These are phyloP conservation scores for Lepilemur ruficaudatus DNA, from an alignment of 2,797 vertebrate genomes.

Conservation along the genomic window DNA sequence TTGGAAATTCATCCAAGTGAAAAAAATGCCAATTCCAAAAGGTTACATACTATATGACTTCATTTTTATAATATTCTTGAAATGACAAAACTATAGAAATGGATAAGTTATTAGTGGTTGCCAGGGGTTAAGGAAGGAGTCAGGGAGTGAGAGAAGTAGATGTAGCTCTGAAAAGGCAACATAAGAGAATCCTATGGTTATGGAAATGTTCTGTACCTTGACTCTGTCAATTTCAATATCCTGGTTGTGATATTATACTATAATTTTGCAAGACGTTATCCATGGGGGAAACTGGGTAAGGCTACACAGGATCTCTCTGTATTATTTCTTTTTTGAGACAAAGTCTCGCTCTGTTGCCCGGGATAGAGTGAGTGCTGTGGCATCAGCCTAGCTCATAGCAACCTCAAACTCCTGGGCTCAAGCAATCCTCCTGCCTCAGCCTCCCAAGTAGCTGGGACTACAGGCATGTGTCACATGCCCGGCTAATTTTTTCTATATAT, in stretches of 20 bases:
- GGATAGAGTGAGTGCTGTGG: too few relatives aligned
- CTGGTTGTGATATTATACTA: neutral
- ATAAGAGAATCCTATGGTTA: neutral
- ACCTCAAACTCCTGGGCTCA: too few relatives aligned
- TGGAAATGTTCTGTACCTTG: neutral
- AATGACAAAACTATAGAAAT: neutral
- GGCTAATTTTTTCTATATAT: too few relatives aligned
- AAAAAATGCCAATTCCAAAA: neutral
- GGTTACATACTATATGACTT: neutral
- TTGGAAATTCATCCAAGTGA: too few relatives aligned
- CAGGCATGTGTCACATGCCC: too few relatives aligned
- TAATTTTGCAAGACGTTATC: neutral
- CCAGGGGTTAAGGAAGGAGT: neutral
- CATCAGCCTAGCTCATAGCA: too few relatives aligned
- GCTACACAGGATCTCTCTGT: too few relatives aligned
- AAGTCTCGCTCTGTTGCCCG: too few relatives aligned
- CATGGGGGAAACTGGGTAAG: neutral
- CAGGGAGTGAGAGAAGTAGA: neutral
- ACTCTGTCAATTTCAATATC: neutral
- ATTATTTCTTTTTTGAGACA: too few relatives aligned
- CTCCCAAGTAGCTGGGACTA: too few relatives aligned
- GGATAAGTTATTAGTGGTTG: neutral
- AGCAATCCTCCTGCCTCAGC: too few relatives aligned
- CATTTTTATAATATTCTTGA: too few relatives aligned
- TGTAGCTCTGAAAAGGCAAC: neutral